These are phyloP conservation scores for Acanthurus lineatus DNA, from an alignment of 2,797 vertebrate genomes.

Conservation along the genomic window DNA sequence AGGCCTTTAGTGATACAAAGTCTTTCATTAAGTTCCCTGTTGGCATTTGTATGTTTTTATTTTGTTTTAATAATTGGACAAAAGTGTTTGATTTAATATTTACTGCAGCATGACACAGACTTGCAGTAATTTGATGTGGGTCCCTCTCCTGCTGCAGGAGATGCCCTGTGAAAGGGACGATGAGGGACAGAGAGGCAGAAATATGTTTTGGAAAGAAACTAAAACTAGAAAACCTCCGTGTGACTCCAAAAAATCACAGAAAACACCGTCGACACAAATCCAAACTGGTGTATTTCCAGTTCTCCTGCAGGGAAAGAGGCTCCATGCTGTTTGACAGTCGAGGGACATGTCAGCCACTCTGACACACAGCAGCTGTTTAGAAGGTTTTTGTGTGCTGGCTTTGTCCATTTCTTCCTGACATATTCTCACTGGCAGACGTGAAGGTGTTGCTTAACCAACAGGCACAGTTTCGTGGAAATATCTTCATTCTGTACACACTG, in stretches of 20 bases:
- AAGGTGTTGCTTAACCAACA: conserved; percentile 57
- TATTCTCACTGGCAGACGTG: conserved; percentile 45
- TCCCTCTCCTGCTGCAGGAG: conserved; percentile 1
- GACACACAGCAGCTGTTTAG: conserved; percentile 71
- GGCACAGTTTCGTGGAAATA: conserved; percentile 22
- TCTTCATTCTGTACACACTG: conserved; percentile 11
- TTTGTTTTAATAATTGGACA: conserved; percentile 7
- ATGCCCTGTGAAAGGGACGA: background rate
- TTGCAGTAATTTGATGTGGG: background rate
- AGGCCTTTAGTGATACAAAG: background rate
- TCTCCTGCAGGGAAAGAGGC: conserved; percentile 30
- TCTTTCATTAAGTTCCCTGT: background rate
- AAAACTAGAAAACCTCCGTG: conserved; percentile 27
- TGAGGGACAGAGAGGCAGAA: conserved; percentile 2
- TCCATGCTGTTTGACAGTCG: conserved; percentile 63
- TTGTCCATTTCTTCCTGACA: conserved; percentile 39
- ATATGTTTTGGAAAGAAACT: conserved; percentile 29
- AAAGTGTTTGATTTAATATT: background rate
- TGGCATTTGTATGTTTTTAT: background rate
- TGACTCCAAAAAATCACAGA: conserved; percentile 20
- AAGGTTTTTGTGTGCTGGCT: conserved; percentile 65
- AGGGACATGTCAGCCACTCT: conserved; percentile 56
- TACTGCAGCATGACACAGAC: background rate
- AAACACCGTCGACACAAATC: conserved; percentile 7
- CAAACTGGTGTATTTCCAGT: conserved; percentile 21